phyloP scores from a whole-genome alignment of 2,888 invertebrate species.

The Acholoe squamosa region DNA sequence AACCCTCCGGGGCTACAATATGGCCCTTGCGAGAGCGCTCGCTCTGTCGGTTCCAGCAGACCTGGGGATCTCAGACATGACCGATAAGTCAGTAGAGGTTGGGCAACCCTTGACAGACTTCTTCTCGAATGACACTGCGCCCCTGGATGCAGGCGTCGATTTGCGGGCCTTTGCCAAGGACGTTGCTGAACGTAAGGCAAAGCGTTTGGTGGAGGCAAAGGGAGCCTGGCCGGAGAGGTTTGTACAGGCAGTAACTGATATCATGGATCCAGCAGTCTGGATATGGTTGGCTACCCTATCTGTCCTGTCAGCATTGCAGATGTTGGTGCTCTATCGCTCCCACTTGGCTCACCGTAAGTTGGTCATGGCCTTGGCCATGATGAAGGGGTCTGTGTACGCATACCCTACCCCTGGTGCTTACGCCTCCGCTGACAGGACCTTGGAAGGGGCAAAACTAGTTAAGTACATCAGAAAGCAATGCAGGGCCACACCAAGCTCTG shows the following conservation, averaged over 20 bases:
- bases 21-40: background rate
- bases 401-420: background rate
- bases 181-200: background rate
- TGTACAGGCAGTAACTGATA: background rate
- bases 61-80: no score
- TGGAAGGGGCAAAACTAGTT: background rate
- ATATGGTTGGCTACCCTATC: background rate
- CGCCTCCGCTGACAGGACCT: background rate
- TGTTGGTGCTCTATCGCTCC: background rate
- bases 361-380: background rate
- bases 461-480: background rate
- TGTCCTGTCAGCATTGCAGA: background rate
- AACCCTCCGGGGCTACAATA: background rate
- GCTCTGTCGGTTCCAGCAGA: no score
- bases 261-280: background rate
- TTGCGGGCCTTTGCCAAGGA: background rate
- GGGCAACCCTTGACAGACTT: background rate
- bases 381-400: background rate
- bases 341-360: background rate
- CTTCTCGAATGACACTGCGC: background rate
- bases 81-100: background rate
- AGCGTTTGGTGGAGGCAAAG: background rate
- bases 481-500: no score
- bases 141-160: background rate
- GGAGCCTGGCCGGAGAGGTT: background rate